Percentiles rank a stretch among this genome's conserved stretches.
phyloP scores from a whole-genome alignment of 1,140 invertebrate species.

The Hylaeus volcanicus region DNA sequence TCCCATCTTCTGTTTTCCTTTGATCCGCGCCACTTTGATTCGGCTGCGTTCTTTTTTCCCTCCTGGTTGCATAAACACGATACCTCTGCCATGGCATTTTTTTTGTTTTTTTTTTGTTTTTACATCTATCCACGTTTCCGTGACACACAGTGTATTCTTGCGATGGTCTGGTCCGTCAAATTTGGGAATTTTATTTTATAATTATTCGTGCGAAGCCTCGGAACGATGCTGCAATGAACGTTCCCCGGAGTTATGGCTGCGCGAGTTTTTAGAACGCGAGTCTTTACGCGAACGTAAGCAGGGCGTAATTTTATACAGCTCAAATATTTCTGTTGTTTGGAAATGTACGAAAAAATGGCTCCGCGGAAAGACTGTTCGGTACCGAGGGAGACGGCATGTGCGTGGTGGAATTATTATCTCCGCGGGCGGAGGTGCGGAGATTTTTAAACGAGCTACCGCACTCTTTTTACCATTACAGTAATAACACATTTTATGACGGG shows the following conservation, averaged over 20 bases:
- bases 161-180: neutral
- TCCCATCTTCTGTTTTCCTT: slow-evolving; percentile 58
- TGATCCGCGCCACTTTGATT: slow-evolving; percentile 36
- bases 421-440: neutral
- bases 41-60: neutral
- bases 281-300: neutral
- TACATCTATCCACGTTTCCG: neutral
- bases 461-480: neutral
- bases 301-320: neutral
- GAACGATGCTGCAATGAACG: too few relatives aligned
- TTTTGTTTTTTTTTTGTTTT: neutral
- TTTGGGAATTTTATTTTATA: too few relatives aligned
- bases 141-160: neutral
- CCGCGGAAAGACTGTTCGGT: neutral
- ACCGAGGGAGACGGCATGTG: neutral
- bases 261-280: neutral
- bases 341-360: neutral
- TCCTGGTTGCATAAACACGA: slow-evolving; percentile 20
- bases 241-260: too few relatives aligned
- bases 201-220: too few relatives aligned
- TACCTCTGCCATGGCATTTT: slow-evolving; percentile 5
- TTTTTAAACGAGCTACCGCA: neutral
- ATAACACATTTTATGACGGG: neutral
- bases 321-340: neutral
- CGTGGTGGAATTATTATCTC: neutral